Evolutionary conservation across 1,140 invertebrate species (phyloP).

Genomic region (Aphis gossypii): DNA sequence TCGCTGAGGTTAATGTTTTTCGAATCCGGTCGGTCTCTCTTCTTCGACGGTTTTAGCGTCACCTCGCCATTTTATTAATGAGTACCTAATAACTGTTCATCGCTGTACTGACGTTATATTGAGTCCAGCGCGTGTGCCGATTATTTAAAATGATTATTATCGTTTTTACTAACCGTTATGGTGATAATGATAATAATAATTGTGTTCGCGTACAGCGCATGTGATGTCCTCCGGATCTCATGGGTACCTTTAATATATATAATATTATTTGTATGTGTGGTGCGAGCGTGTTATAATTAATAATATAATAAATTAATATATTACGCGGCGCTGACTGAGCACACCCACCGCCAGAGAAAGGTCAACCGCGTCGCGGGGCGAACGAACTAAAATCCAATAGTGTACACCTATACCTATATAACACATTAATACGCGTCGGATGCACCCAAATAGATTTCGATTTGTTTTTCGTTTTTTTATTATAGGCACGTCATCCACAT

Average conservation of each 20-base stretch:
- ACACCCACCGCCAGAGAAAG: constrained; percentile 20
- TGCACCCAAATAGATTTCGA: not conserved
- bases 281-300: not conserved
- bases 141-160: not conserved
- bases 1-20: not conserved
- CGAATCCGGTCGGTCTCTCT: not conserved
- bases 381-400: constrained; percentile 1
- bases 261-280: not conserved
- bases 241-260: too few species aligned
- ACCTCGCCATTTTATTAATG: too few species aligned
- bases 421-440: not conserved
- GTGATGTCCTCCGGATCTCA: not conserved
- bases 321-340: not conserved
- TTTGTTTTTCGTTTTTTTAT: not conserved
- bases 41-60: not conserved
- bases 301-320: not conserved
- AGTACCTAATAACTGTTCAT: too few species aligned
- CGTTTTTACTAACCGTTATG: too few species aligned
- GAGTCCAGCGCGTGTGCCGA: not conserved
- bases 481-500: not conserved
- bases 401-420: not conserved
- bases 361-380: not conserved
- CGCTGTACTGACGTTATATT: too few species aligned
- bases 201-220: not conserved
- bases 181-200: not conserved